A percentile compares a stretch with the other conserved stretches of the same genome.
phyloP scores from a whole-genome alignment of 2,797 vertebrate genomes.

The Ispidina picta region DNA sequence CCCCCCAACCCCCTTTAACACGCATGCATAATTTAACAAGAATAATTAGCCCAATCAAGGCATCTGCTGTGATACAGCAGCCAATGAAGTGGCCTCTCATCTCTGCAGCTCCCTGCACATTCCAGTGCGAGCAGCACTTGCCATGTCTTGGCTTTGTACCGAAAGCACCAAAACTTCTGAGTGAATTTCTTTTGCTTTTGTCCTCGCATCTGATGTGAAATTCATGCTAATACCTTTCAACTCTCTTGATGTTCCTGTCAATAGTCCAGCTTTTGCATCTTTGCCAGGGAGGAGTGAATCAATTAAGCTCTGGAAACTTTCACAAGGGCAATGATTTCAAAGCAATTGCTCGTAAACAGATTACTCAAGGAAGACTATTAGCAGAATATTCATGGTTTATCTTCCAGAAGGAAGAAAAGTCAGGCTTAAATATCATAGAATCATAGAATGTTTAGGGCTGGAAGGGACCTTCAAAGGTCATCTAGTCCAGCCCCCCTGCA shows the following conservation, averaged over 20 bases:
- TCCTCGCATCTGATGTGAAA: background rate
- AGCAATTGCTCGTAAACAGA: background rate
- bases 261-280: background rate
- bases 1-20: background rate
- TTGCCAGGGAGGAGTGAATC: constrained; percentile 12
- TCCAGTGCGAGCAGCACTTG: constrained; percentile 9
- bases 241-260: constrained; percentile 12
- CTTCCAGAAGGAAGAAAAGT: background rate
- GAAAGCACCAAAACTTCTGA: constrained; percentile 78
- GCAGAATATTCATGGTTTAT: background rate
- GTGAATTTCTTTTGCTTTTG: constrained; percentile 72
- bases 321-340: background rate
- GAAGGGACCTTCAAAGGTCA: too few species aligned
- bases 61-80: background rate
- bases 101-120: background rate
- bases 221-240: background rate
- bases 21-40: constrained; percentile 10
- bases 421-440: background rate
- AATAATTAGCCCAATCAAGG: constrained; percentile 4
- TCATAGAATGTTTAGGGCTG: too few species aligned
- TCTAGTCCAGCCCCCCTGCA: too few species aligned
- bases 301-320: background rate
- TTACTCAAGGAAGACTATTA: constrained; percentile 8
- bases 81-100: background rate
- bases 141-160: constrained; percentile 75